phyloP scores from a whole-genome alignment of 2,888 invertebrate species.

The Polymixis flavicincta region DNA sequence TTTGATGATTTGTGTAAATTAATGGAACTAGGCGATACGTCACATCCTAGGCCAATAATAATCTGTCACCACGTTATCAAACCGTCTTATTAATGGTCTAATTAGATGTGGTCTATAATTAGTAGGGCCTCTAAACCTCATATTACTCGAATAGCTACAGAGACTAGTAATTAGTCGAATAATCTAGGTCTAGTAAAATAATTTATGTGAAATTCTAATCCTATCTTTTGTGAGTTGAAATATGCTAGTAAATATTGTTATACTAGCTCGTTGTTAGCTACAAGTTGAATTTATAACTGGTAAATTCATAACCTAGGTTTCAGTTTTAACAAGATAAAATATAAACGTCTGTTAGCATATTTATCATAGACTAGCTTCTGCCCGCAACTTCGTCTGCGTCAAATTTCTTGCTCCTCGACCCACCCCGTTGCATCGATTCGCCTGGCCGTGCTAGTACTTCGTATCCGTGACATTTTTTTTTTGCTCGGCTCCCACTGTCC shows the following conservation, averaged over 20 bases:
- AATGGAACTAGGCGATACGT: conserved; percentile 26
- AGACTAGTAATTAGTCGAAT: not conserved
- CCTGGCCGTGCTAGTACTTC: no score
- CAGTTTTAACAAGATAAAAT: not conserved
- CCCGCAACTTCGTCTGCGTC: no score
- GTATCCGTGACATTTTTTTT: no score
- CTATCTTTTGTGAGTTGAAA: no score
- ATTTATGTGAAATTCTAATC: no score
- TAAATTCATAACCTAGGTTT: not conserved
- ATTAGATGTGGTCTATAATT: conserved; percentile 13
- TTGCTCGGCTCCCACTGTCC: no score
- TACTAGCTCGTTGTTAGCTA: no score
- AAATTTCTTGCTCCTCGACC: no score
- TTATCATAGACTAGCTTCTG: no score
- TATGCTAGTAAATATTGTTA: no score
- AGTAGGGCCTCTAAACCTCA: not conserved
- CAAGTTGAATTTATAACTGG: not conserved
- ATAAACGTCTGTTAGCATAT: not conserved
- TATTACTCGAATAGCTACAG: not conserved
- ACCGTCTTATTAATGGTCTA: conserved; percentile 30
- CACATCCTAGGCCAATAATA: conserved; percentile 25
- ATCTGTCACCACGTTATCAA: conserved; percentile 35
- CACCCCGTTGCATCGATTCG: no score
- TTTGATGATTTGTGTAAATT: conserved; percentile 35
- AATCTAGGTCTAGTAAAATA: not conserved